These are phyloP conservation scores for Pteronotus mesoamericanus DNA, from an alignment of 2,797 vertebrate species.

Conservation along the genomic window DNA sequence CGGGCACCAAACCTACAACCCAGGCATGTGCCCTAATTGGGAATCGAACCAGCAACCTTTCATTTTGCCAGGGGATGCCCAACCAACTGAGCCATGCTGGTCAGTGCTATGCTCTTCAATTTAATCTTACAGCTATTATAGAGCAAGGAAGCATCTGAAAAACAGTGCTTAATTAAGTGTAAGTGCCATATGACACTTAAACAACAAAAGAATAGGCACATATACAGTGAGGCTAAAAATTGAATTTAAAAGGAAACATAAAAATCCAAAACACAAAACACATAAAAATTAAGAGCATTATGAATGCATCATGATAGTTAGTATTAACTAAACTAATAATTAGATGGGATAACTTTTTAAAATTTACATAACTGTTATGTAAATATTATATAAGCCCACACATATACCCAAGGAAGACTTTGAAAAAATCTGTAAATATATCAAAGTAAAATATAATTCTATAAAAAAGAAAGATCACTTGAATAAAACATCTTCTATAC, in stretches of 20 bases:
- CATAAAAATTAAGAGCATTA: slow-evolving; percentile 31
- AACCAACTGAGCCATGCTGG: neutral
- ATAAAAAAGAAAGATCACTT: neutral
- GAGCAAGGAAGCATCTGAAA: slow-evolving; percentile 23
- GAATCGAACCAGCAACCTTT: too few species aligned
- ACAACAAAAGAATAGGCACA: slow-evolving; percentile 22
- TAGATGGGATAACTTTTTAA: neutral
- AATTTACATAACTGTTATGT: neutral
- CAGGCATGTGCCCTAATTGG: too few species aligned
- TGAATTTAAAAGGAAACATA: slow-evolving; percentile 45
- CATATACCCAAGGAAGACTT: neutral
- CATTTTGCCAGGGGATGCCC: too few species aligned
- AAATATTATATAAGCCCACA: neutral
- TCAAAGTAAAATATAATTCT: slow-evolving; percentile 21
- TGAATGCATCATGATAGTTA: neutral
- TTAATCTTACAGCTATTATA: slow-evolving; percentile 40
- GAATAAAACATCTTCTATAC: neutral
- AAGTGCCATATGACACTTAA: slow-evolving; percentile 35
- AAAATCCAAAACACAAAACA: slow-evolving; percentile 17
- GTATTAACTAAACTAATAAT: slow-evolving; percentile 47
- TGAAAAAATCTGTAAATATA: neutral
- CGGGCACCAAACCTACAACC: too few species aligned
- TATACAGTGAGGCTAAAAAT: slow-evolving; percentile 8
- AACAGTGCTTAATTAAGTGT: slow-evolving; percentile 57
- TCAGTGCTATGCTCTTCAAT: slow-evolving; percentile 17